These are phyloP conservation scores for Talpa occidentalis DNA, from an alignment of 2,113 vertebrate species.

Conservation along the genomic window DNA sequence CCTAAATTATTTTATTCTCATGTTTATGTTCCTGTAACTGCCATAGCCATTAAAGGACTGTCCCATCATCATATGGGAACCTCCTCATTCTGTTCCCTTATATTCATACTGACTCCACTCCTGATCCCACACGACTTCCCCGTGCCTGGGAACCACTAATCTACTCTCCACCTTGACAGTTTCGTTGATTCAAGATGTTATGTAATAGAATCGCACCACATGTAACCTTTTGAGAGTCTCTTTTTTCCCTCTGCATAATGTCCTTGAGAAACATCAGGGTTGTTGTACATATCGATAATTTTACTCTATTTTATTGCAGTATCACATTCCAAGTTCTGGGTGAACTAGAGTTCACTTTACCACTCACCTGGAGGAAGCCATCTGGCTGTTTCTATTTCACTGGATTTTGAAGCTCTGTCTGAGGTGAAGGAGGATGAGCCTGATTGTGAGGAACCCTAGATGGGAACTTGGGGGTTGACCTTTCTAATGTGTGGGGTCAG, in stretches of 20 bases:
- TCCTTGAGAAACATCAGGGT: background rate
- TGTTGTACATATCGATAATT: background rate
- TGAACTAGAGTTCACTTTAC: background rate
- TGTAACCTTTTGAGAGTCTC: background rate
- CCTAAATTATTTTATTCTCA: background rate
- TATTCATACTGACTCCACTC: background rate
- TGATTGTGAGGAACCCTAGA: background rate
- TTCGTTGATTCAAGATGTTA: background rate
- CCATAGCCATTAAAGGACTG: background rate
- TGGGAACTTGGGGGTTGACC: background rate
- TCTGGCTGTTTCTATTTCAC: background rate
- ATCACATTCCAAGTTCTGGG: too few relatives aligned
- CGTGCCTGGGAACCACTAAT: background rate
- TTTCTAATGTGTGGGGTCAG: background rate
- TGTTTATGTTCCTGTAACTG: fast-evolving
- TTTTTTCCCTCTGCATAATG: background rate
- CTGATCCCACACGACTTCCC: background rate
- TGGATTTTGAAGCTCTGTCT: background rate
- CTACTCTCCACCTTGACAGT: background rate
- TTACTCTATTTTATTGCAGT: background rate
- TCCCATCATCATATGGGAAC: background rate
- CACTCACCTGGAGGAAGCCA: background rate
- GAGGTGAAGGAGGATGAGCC: background rate
- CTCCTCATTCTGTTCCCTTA: background rate
- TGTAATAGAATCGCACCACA: background rate